These are phyloP conservation scores for Palloptera scutellata DNA, from an alignment of 2,888 invertebrate genomes.

Conservation along the genomic window DNA sequence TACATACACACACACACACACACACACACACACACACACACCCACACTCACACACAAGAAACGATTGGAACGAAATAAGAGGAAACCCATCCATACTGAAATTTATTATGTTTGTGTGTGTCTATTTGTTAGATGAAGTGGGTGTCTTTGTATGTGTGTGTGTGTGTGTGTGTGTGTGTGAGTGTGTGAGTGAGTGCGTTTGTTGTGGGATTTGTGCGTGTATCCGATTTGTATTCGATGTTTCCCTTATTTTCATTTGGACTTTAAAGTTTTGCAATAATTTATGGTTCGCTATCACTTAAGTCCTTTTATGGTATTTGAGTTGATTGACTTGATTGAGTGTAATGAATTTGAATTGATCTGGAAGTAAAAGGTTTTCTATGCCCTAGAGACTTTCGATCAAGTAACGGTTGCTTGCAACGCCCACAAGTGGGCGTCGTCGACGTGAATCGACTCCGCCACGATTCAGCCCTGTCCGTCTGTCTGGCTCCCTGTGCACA, in stretches of 20 bases:
- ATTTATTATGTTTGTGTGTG: not conserved
- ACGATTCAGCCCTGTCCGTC: too few species aligned
- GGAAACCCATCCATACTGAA: not conserved
- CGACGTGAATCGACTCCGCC: too few species aligned
- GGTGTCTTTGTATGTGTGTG: not conserved
- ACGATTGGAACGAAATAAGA: not conserved
- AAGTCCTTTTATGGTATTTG: not conserved
- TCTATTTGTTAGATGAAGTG: not conserved
- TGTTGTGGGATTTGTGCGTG: not conserved
- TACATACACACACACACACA: not conserved
- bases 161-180: not conserved
- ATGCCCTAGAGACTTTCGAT: not conserved
- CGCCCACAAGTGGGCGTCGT: too few species aligned
- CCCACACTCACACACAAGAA: not conserved
- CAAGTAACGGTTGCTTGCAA: not conserved
- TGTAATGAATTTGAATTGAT: conserved; percentile 1
- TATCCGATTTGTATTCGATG: not conserved
- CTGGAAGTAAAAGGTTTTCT: not conserved
- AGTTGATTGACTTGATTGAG: not conserved
- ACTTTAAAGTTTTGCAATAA: conserved; percentile 1
- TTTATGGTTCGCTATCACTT: not conserved
- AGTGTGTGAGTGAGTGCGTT: not conserved
- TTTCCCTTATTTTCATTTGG: not conserved
- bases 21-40: not conserved
- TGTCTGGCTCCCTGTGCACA: too few species aligned